Conservation (phyloP, 2,797 vertebrate species). For the Holocentrus rufus region DNA sequence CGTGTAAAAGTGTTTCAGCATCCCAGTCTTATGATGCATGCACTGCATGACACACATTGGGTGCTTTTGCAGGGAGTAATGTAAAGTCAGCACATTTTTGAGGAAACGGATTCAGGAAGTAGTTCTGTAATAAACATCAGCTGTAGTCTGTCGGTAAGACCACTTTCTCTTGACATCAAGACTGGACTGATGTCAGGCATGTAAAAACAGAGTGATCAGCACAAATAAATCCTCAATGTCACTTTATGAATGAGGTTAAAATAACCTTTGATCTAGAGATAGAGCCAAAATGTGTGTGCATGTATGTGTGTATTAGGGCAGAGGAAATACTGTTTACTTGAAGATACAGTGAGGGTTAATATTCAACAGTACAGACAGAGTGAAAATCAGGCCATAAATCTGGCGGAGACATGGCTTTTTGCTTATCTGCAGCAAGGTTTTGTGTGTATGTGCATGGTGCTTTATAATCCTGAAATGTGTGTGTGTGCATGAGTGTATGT, state of each 20-base stretch:
- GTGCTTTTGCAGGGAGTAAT: background rate
- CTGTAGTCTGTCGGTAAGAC: too few species aligned
- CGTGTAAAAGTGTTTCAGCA: background rate
- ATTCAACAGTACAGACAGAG: constrained; percentile 37
- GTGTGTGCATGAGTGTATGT: constrained; percentile 1
- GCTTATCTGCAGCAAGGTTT: constrained; percentile 37
- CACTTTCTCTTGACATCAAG: too few species aligned
- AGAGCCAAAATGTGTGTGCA: background rate
- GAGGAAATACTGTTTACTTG: constrained; percentile 23
- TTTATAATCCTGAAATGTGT: background rate
- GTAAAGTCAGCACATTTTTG: background rate
- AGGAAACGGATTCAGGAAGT: too few species aligned
- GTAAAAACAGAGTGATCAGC: too few species aligned
- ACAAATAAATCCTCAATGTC: too few species aligned
- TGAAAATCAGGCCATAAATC: constrained; percentile 14
- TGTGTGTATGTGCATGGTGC: constrained; percentile 1
- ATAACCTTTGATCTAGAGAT: too few species aligned
- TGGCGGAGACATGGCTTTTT: constrained; percentile 14
- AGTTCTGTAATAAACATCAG: too few species aligned
- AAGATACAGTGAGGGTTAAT: constrained; percentile 48
- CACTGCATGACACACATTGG: background rate
- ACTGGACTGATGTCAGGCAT: too few species aligned
- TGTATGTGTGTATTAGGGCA: constrained; percentile 13
- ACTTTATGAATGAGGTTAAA: too few species aligned
- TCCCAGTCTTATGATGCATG: background rate